Conservation (phyloP, 1,140 invertebrate species). For the Drosophila fuyamai region DNA sequence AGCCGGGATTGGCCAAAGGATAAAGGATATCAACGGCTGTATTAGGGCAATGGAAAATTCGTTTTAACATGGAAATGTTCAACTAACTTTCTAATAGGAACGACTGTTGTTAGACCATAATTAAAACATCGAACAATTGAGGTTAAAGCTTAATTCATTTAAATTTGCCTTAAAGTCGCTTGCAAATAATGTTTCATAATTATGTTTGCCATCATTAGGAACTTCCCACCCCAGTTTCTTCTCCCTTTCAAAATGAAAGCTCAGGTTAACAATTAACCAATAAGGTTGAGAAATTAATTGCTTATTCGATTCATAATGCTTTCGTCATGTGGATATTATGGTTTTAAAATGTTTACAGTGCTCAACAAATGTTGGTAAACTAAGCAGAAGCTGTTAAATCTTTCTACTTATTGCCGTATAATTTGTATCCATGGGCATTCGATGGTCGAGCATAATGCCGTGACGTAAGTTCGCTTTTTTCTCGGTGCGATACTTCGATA, state of each 20-base stretch:
- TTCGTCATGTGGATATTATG: not conserved
- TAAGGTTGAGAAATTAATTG: not conserved
- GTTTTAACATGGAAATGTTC: conserved; percentile 23
- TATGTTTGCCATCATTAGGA: not conserved
- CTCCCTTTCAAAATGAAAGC: not conserved
- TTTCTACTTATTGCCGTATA: not conserved
- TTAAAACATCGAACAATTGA: not conserved
- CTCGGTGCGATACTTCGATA: conserved; percentile 33
- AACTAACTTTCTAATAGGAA: conserved; percentile 24
- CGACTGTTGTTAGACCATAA: not conserved
- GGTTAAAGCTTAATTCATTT: not conserved
- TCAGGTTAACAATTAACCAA: not conserved
- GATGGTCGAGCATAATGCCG: conserved; percentile 10
- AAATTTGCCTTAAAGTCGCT: too few species aligned
- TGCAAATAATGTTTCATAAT: not conserved
- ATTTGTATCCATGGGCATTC: conserved; percentile 8
- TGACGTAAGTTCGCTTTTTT: conserved; percentile 2
- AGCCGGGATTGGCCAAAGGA: conserved; percentile 26
- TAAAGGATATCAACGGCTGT: conserved; percentile 40
- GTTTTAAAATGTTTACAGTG: not conserved
- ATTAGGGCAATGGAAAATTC: conserved; percentile 19
- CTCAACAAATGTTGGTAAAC: not conserved
- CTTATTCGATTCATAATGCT: not conserved
- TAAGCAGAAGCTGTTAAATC: not conserved
- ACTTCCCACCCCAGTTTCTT: too few species aligned